phyloP scores from a whole-genome alignment of 2,888 invertebrate genomes.

The Lysandra bellargus region DNA sequence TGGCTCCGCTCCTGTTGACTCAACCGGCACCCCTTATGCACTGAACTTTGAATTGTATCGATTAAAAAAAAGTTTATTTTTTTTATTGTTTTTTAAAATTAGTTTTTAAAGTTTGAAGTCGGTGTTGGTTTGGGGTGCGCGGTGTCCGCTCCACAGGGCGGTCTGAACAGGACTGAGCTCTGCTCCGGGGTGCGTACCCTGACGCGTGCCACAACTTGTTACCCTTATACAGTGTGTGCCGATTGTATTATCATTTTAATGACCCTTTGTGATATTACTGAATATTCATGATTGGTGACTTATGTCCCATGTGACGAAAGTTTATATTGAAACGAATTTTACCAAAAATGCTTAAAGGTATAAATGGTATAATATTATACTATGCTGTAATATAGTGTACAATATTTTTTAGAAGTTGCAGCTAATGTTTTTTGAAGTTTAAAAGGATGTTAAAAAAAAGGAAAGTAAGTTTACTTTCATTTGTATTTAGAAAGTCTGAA shows the following conservation, averaged over 20 bases:
- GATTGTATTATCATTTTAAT: conserved; percentile 11
- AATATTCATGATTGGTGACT: too few relatives aligned
- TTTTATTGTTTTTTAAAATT: conserved; percentile 36
- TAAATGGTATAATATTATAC: too few relatives aligned
- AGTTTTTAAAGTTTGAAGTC: conserved; percentile 44
- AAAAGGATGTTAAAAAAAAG: too few relatives aligned
- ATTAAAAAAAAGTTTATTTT: neutral
- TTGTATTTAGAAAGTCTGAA: too few relatives aligned
- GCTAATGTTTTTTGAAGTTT: too few relatives aligned
- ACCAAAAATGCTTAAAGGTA: too few relatives aligned
- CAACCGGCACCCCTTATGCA: conserved; percentile 66
- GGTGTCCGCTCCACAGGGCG: conserved; percentile 68
- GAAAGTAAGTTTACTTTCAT: too few relatives aligned
- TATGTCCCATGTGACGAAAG: too few relatives aligned
- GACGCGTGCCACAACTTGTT: conserved; percentile 60
- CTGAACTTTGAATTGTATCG: conserved; percentile 44
- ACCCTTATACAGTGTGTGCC: conserved; percentile 57
- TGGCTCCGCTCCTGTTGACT: conserved; percentile 68
- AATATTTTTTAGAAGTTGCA: too few relatives aligned
- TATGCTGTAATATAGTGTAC: too few relatives aligned
- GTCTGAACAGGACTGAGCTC: conserved; percentile 66
- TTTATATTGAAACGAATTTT: too few relatives aligned
- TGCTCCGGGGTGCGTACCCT: conserved; percentile 62
- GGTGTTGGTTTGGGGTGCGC: conserved; percentile 61
- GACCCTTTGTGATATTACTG: neutral